Evolutionary conservation across 2,113 vertebrate species (phyloP), one percentile per base, ranked within the genome.

Genomic region (Sapayoa aenigma): DNA sequence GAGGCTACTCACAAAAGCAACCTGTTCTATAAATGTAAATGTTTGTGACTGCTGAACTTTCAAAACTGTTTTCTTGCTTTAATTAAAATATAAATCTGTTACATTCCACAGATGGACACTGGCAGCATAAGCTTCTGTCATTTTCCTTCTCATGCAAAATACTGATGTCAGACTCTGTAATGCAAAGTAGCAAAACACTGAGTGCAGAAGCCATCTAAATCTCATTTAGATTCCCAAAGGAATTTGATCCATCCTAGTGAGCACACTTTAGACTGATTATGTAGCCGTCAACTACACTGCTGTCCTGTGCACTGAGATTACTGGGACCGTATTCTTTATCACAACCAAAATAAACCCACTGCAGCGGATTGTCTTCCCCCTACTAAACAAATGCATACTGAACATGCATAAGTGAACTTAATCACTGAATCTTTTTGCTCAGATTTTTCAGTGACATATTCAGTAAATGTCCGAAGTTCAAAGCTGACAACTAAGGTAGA

Each of bases 191-290:
- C 39, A 90, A 90, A 91, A 65, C 56, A 75, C n/a, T 14, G 23
- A 90, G 58, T 67, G 68, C 83, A 94, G 63, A 89, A 95, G 87
- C 88, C 44, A 78, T 84, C 88, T 71, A 80, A 87, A 96, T 65
- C 79, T 94, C 85, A 96, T 95, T 93, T 92, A 50, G 56, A 95
- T 91, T 97, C 88, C 79, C 73, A 69, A 75, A 86, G 92, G 95
- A 92, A 60, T 95, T 53, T 84, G 76, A 78, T 79, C 83, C 85
- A 78, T 84, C 25, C 31, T 55, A 81, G 88, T 24, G 20, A 87
- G 93, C 60, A 73, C 79, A 76, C 73, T 97, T 96, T 58, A 92
- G 85, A 68, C 85, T 68, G 90, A 96, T 94, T 94, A 67, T 93
- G 89, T 95, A 95, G 83, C 52, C 93, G 82, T 79, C 82, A 95